phyloP scores from a whole-genome alignment of 2,888 invertebrate genomes.

The Drosophila koepferae region DNA sequence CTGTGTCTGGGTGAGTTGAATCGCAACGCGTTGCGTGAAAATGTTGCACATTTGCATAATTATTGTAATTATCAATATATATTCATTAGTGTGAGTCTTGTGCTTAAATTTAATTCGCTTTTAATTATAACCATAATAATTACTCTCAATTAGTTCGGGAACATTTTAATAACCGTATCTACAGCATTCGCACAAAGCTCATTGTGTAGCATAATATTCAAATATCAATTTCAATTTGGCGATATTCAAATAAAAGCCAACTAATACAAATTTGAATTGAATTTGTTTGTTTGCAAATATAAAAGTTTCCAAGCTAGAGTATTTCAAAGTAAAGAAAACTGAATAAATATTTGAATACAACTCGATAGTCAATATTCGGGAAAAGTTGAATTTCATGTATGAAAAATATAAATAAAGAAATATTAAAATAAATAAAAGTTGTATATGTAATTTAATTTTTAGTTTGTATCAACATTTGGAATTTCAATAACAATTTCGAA shows the following conservation, averaged over 20 bases:
- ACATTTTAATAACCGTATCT: slow-evolving; percentile 46
- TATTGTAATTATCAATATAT: slow-evolving; percentile 74
- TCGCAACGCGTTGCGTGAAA: slow-evolving; percentile 59
- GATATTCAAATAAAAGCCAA: not conserved
- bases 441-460: no score
- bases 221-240: not conserved
- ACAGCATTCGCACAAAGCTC: slow-evolving; percentile 16
- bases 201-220: not conserved
- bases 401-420: not conserved
- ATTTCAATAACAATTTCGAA: no score
- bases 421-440: not conserved
- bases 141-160: slow-evolving; percentile 66
- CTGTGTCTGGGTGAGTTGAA: slow-evolving; percentile 10
- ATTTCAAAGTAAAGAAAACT: no score
- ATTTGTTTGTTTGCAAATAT: no score
- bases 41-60: slow-evolving; percentile 71
- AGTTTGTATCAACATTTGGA: no score
- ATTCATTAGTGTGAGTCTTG: slow-evolving; percentile 69
- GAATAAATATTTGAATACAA: no score
- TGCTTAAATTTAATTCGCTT: slow-evolving; percentile 70
- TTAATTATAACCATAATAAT: slow-evolving; percentile 73
- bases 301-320: no score
- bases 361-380: not conserved
- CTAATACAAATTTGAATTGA: no score
- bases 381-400: not conserved